These are phyloP conservation scores for Drosophila serrata DNA, from an alignment of 1,140 invertebrate species.

Conservation along the genomic window DNA sequence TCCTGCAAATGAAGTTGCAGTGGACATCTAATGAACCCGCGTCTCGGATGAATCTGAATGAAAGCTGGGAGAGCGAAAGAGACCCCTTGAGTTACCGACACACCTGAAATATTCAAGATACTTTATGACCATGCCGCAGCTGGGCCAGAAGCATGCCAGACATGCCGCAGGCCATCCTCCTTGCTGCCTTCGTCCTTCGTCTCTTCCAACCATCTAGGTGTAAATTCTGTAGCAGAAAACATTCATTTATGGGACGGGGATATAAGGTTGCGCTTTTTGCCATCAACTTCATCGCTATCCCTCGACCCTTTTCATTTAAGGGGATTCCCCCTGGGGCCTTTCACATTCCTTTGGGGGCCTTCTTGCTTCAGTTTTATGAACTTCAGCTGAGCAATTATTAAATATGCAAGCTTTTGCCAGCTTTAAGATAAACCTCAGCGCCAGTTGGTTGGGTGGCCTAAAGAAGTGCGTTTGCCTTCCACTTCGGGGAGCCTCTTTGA, in stretches of 20 bases:
- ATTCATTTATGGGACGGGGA: slow-evolving; percentile 68
- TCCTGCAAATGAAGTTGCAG: slow-evolving; percentile 65
- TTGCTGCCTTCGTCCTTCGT: background rate
- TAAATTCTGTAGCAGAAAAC: slow-evolving; percentile 67
- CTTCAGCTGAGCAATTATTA: slow-evolving; percentile 71
- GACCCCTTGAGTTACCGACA: slow-evolving; percentile 51
- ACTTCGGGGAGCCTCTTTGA: slow-evolving; percentile 53
- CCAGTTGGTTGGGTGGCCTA: background rate
- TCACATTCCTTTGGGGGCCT: slow-evolving; percentile 34
- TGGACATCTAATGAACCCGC: slow-evolving; percentile 69
- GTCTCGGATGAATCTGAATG: slow-evolving; percentile 10
- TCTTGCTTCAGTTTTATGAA: slow-evolving; percentile 61
- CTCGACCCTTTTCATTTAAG: slow-evolving; percentile 64
- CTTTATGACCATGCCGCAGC: slow-evolving; percentile 71
- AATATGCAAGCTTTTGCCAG: slow-evolving; percentile 69
- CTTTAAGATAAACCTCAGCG: slow-evolving; percentile 47
- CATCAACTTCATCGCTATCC: slow-evolving; percentile 10
- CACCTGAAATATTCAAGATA: slow-evolving; percentile 80
- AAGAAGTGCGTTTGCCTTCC: slow-evolving; percentile 3
- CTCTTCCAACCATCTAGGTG: slow-evolving; percentile 45
- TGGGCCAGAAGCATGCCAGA: slow-evolving; percentile 60
- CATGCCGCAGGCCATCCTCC: slow-evolving; percentile 25
- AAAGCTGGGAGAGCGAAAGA: background rate
- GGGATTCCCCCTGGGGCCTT: slow-evolving; percentile 56
- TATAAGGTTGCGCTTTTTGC: slow-evolving; percentile 76